Evolutionary conservation across 2,113 vertebrate genomes (phyloP), one percentile per base, ranked within the genome.

Genomic region (Eulacestoma nigropectus): DNA sequence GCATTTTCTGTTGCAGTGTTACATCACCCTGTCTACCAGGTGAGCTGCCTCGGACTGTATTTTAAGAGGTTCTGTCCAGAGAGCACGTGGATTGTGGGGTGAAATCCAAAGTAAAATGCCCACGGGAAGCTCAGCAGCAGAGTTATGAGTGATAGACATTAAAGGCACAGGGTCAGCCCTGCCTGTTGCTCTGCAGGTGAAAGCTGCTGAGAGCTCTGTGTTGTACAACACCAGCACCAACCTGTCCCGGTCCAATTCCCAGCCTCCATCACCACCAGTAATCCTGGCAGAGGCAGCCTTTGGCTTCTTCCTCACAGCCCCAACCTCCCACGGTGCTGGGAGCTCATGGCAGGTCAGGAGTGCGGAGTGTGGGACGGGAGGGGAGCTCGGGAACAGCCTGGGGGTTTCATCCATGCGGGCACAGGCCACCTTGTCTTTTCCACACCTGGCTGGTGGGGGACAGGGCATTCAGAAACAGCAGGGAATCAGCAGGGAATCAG

Each of bases 301-400:
- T 74, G 46, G 32, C 57, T 0, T 32, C 57, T 68, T 22, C 13
- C 13, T 26, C 33, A 7, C 21, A 37, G 55, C 60, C 29, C 30
- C 11, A 2, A 1, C 13, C 29, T 78, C 35, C 50, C 1, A 0
- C 4, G 0, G 1, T 21, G 56, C 55, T 25, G 44, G 39, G 30
- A 68, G 57, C 27, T n/a, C 2, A 0, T 0, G 2, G 9, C 3
- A 7, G 53, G n/a, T 32, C 0, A 0, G 42, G 33, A 46, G 44
- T 29, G 57, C 3, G 12, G 42, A 35, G 4, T 3, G 46, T 26
- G 57, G 11, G 2, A 20, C 2, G 5, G 39, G 57, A 84, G 35
- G 20, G 22, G 47, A 62, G 50, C 55, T 56, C 17, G 9, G 65
- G 0, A 0, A 20, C 25, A 41, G 27, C 5, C 2, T 11, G n/a